These are phyloP conservation scores for Gobio gobio DNA, from an alignment of 2,113 vertebrate species.

Conservation along the genomic window DNA sequence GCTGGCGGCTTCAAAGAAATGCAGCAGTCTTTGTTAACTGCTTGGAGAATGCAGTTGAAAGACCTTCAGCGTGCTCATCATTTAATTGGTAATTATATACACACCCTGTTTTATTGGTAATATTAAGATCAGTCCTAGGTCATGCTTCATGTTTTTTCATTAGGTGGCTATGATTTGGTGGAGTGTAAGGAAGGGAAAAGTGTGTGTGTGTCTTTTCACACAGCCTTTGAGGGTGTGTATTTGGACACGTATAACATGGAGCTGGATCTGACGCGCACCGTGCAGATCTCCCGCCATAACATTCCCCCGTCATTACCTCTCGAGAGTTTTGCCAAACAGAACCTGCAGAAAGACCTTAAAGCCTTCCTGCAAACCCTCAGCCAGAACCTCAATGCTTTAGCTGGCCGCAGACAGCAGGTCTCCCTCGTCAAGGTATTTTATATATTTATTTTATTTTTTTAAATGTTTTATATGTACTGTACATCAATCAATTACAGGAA, in stretches of 20 bases:
- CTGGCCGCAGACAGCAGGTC: slow-evolving; percentile 73
- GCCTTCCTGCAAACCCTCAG: slow-evolving; percentile 70
- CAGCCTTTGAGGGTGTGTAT: slow-evolving; percentile 68
- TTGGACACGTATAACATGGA: slow-evolving; percentile 77
- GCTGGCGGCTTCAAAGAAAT: slow-evolving; percentile 56
- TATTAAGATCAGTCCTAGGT: background rate
- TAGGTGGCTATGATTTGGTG: slow-evolving; percentile 74
- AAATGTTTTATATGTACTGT: too few relatives aligned
- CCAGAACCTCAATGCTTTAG: slow-evolving; percentile 72
- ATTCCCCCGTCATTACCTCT: slow-evolving; percentile 76
- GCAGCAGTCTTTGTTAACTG: slow-evolving; percentile 61
- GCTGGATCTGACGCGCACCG: slow-evolving; percentile 62
- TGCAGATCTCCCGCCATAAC: slow-evolving; percentile 74
- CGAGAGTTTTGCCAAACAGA: slow-evolving; percentile 59
- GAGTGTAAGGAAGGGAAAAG: slow-evolving; percentile 66
- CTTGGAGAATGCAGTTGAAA: slow-evolving; percentile 67
- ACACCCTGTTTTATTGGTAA: background rate
- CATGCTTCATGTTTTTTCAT: background rate
- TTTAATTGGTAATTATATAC: slow-evolving; percentile 69
- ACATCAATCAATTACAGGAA: too few relatives aligned
- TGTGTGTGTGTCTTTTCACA: slow-evolving; percentile 69
- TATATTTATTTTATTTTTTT: background rate
- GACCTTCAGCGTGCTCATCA: slow-evolving; percentile 71
- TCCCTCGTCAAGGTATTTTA: slow-evolving; percentile 71
- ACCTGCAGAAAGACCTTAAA: slow-evolving; percentile 64